Conservation (phyloP, 1,140 invertebrate species). For the Nephotettix cincticeps region DNA sequence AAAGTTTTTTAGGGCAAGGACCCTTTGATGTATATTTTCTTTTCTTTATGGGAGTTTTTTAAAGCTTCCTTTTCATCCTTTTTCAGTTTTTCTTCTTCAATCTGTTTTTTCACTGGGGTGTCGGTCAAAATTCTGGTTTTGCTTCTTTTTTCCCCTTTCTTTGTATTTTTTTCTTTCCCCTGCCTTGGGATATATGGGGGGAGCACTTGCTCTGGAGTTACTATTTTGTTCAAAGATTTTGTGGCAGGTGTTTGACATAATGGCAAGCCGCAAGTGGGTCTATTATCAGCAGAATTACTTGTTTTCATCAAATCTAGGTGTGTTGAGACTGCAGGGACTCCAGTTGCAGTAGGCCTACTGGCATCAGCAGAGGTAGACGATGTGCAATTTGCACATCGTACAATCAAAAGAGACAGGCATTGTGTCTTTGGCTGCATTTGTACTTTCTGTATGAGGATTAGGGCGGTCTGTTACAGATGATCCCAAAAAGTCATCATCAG, state of each 20-base stretch:
- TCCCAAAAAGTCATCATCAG: background rate
- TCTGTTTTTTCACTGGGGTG: background rate
- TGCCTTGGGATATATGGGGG: background rate
- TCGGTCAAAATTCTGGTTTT: slow-evolving; percentile 5
- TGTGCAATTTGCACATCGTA: no score
- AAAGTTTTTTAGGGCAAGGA: no score
- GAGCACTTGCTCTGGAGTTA: background rate
- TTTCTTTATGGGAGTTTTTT: no score
- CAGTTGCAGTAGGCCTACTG: background rate
- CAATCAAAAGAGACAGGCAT: no score
- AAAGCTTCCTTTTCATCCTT: background rate
- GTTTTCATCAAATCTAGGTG: no score
- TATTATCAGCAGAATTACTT: background rate
- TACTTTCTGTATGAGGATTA: no score
- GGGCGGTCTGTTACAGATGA: background rate
- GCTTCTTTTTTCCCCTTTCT: background rate
- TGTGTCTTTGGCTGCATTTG: background rate
- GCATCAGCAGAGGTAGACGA: no score
- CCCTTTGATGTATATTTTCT: no score
- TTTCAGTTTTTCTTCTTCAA: background rate
- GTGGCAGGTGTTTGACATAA: background rate
- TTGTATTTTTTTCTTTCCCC: background rate
- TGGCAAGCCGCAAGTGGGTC: background rate
- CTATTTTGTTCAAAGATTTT: slow-evolving; percentile 7
- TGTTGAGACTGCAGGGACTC: background rate